Evolutionary conservation across 1,140 invertebrate species (phyloP).

Genomic region (Ostrea edulis): DNA sequence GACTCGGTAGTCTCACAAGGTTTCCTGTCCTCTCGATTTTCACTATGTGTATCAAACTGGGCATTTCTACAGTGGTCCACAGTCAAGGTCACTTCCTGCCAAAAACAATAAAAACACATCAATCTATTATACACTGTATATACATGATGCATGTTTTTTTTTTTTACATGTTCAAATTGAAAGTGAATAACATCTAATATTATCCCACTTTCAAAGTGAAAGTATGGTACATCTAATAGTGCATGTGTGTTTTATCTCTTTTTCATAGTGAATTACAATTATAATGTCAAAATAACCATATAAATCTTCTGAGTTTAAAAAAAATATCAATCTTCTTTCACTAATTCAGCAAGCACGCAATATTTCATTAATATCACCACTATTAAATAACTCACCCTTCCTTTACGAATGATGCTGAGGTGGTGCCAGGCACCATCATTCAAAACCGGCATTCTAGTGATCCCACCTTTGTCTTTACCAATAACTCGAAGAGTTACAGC

Average conservation of each 20-base stretch:
- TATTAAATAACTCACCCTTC: constrained; percentile 83
- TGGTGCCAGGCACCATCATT: constrained; percentile 98
- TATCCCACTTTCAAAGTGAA: too few relatives aligned
- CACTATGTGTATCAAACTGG: constrained; percentile 83
- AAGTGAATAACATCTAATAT: too few relatives aligned
- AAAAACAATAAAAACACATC: not conserved
- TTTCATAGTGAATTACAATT: too few relatives aligned
- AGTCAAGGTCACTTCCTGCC: constrained; percentile 83
- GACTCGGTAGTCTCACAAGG: constrained; percentile 92
- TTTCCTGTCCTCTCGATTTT: constrained; percentile 87
- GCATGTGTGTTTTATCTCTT: too few relatives aligned
- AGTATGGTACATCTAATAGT: too few relatives aligned
- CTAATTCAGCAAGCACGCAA: too few relatives aligned
- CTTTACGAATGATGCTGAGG: constrained; percentile 96
- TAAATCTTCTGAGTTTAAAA: too few relatives aligned
- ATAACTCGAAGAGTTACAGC: constrained; percentile 93
- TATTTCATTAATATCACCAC: not conserved
- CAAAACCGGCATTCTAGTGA: constrained; percentile 84
- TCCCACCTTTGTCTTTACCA: constrained; percentile 62
- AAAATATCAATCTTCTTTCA: too few relatives aligned
- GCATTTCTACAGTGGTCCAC: constrained; percentile 95
- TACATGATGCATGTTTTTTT: too few relatives aligned
- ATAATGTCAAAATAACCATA: too few relatives aligned
- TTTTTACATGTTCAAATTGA: too few relatives aligned
- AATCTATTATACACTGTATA: too few relatives aligned